Conservation (phyloP, 2,888 invertebrate genomes). For the Iphiclides podalirius region DNA sequence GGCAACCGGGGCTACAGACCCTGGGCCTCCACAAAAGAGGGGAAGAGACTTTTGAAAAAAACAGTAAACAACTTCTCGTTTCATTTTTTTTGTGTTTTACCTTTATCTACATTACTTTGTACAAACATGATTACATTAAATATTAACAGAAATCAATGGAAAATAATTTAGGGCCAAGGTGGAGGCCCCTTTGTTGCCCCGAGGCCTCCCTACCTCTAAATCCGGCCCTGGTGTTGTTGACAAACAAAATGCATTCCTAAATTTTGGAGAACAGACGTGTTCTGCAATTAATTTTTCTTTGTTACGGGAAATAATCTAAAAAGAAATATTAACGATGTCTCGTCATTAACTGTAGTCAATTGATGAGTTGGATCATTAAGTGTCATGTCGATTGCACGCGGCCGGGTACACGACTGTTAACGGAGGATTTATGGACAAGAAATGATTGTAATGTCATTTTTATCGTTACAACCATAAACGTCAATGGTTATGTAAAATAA, state of each 20-base stretch:
- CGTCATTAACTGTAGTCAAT: background rate
- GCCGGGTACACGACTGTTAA: background rate
- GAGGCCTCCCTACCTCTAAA: no score
- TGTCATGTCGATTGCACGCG: conserved; percentile 1
- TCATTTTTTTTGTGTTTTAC: no score
- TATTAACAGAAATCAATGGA: no score
- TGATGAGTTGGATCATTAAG: conserved; percentile 6
- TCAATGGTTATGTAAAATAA: background rate
- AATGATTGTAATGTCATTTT: conserved; percentile 8
- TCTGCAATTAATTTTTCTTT: background rate
- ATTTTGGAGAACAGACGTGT: background rate
- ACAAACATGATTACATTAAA: no score
- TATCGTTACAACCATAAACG: background rate
- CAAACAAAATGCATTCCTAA: background rate
- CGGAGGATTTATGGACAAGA: conserved; percentile 5
- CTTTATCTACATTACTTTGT: no score
- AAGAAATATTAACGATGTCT: background rate
- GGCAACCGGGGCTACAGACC: no score
- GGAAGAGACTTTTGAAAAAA: no score
- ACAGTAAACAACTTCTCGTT: background rate
- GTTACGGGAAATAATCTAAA: background rate
- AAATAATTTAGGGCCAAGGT: no score
- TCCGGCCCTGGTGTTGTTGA: no score
- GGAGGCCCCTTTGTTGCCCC: no score
- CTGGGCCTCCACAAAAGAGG: no score